phyloP scores from a whole-genome alignment of 2,888 invertebrate genomes.

The Nasonia oneida region DNA sequence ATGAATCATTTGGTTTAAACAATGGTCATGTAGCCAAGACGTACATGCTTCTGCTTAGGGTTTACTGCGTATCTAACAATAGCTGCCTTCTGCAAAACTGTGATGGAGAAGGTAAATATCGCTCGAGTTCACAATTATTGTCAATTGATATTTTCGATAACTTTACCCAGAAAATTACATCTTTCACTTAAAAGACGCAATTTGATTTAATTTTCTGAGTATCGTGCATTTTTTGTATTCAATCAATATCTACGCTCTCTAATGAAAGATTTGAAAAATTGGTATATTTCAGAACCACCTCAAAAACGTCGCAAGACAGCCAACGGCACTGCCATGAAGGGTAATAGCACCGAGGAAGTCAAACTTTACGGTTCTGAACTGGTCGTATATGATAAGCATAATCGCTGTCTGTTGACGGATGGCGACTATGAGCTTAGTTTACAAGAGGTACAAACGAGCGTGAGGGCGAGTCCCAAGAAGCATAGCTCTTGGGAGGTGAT shows the following conservation, averaged over 20 bases:
- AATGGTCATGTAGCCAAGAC: constrained; percentile 91
- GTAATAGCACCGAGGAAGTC: constrained; percentile 78
- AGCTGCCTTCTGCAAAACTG: constrained; percentile 78
- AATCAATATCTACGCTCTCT: neutral
- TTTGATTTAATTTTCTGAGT: neutral
- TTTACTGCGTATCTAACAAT: constrained; percentile 80
- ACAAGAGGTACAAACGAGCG: constrained; percentile 84
- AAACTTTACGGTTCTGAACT: constrained; percentile 89
- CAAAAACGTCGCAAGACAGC: constrained; percentile 86
- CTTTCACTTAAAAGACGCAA: neutral
- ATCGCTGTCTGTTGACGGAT: constrained; percentile 90
- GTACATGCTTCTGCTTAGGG: constrained; percentile 89
- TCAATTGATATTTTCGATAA: neutral
- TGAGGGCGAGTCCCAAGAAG: constrained; percentile 83
- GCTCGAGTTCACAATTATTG: neutral
- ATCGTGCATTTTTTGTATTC: neutral
- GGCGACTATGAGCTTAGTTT: constrained; percentile 95
- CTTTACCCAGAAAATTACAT: neutral
- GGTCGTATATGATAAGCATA: constrained; percentile 94
- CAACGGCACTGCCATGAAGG: constrained; percentile 73
- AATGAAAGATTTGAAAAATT: neutral
- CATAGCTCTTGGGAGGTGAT: constrained; percentile 87
- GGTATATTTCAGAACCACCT: constrained; percentile 83
- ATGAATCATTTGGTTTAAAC: constrained; percentile 89
- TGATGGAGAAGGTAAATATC: constrained; percentile 76